Percentiles rank a stretch among this genome's conserved stretches.
phyloP scores from a whole-genome alignment of 1,140 invertebrate genomes.

The Sitobion miscanthi region DNA sequence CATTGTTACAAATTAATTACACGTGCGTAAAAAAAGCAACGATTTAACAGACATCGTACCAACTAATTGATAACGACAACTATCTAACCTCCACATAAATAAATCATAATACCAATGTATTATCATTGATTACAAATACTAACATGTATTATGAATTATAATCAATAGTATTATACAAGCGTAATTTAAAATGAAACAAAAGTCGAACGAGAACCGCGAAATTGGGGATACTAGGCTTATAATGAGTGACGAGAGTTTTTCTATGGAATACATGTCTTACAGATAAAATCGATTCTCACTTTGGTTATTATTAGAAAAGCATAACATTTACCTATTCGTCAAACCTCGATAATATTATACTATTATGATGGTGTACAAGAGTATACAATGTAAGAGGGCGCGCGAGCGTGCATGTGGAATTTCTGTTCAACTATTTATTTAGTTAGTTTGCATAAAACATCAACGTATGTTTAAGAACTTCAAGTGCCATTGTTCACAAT shows the following conservation, averaged over 20 bases:
- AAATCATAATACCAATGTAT: no score
- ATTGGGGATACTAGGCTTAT: neutral
- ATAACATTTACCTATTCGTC: neutral
- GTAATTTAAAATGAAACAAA: neutral
- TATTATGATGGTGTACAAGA: neutral
- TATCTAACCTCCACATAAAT: no score
- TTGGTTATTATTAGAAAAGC: conserved; percentile 42
- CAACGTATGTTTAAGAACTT: conserved; percentile 23
- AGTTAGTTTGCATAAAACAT: conserved; percentile 36
- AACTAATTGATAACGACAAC: neutral
- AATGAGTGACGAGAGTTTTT: neutral
- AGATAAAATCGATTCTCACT: conserved; percentile 32
- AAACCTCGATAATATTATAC: conserved; percentile 18
- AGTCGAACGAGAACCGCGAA: neutral
- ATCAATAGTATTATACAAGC: no score
- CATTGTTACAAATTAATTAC: neutral
- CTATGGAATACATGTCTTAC: neutral
- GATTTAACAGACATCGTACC: neutral
- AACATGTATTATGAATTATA: no score
- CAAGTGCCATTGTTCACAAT: conserved; percentile 30
- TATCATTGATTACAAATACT: no score
- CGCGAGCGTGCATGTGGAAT: neutral
- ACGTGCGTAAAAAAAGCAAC: neutral
- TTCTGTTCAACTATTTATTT: conserved; percentile 34
- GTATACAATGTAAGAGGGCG: neutral